phyloP scores from a whole-genome alignment of 2,797 vertebrate genomes.

The Microctenopoma stevenorrisi region DNA sequence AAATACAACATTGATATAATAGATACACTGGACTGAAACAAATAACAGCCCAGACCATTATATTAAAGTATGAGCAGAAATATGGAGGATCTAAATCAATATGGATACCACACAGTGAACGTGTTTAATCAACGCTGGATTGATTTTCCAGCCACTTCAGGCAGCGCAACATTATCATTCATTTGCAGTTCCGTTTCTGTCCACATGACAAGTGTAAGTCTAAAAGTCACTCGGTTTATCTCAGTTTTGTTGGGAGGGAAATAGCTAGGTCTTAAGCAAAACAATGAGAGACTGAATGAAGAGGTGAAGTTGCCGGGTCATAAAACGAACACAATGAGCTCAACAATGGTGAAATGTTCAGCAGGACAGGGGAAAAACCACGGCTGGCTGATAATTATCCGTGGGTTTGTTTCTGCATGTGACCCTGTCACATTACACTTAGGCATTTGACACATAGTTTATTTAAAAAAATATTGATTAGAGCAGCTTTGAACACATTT shows the following conservation, averaged over 20 bases:
- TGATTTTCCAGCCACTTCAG: neutral
- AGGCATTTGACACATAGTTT: neutral
- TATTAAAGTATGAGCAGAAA: no score
- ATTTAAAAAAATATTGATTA: neutral
- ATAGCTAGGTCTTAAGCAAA: neutral
- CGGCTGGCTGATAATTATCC: neutral
- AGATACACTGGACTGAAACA: no score
- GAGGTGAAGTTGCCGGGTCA: neutral
- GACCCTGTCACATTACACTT: neutral
- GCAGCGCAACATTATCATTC: neutral
- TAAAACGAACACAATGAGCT: conserved; percentile 5
- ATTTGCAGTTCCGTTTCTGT: conserved; percentile 2
- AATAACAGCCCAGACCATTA: no score
- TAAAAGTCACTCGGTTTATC: neutral
- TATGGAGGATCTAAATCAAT: conserved; percentile 17
- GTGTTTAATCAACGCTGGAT: conserved; percentile 16
- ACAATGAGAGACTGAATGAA: neutral
- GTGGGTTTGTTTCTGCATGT: neutral
- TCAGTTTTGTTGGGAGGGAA: neutral
- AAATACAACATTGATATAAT: no score
- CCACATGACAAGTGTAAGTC: neutral
- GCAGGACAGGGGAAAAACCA: neutral
- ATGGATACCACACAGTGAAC: neutral
- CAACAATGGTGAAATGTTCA: neutral
- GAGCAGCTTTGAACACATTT: neutral